Conservation (phyloP, 92 coral and sea anemone genomes). For the Siderastrea siderea region DNA sequence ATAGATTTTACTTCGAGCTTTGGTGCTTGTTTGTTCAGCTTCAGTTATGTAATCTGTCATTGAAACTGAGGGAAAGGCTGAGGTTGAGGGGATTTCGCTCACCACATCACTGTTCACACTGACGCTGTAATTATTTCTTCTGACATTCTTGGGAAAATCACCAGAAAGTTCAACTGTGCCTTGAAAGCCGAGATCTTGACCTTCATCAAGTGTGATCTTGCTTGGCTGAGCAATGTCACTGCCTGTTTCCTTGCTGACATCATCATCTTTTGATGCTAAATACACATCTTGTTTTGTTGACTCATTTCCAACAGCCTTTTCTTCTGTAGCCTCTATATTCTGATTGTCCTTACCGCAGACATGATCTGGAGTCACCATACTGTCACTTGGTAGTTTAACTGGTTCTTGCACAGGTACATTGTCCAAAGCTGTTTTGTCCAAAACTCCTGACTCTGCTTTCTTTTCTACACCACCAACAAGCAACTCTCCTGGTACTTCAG, state of each 20-base stretch:
- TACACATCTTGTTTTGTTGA: neutral
- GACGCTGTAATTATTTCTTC: neutral
- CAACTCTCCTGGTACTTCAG: neutral
- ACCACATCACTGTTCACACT: neutral
- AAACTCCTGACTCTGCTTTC: neutral
- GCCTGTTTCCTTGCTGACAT: neutral
- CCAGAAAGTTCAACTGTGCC: neutral
- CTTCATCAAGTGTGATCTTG: neutral
- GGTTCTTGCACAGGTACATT: neutral
- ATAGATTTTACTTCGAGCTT: conserved; percentile 66
- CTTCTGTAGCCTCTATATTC: neutral
- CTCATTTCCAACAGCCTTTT: neutral
- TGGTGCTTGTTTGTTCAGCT: conserved; percentile 70
- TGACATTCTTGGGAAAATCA: neutral
- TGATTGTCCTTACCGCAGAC: neutral
- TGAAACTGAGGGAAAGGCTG: neutral
- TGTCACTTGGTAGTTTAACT: neutral
- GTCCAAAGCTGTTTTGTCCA: neutral
- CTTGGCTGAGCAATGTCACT: neutral
- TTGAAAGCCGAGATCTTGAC: neutral
- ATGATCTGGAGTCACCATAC: neutral
- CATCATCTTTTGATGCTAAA: neutral
- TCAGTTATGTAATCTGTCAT: conserved; percentile 19
- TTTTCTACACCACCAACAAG: neutral
- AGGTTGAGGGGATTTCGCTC: neutral